Evolutionary conservation across 2,888 invertebrate species (phyloP), one percentile per base, ranked within the genome.

Genomic region (Apotomis betuletana): DNA sequence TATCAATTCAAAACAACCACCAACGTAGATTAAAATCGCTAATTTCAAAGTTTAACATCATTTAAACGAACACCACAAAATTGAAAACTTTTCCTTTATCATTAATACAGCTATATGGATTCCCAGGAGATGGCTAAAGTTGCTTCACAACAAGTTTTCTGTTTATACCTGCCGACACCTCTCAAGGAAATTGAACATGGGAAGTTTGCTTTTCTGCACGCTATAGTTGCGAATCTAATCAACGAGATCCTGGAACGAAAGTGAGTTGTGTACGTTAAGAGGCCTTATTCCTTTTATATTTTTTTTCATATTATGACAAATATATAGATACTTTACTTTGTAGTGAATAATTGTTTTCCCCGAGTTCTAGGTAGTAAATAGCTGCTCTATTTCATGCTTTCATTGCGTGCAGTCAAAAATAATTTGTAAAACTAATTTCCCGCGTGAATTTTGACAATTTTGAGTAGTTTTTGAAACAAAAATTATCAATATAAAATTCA

Each of bases 201-300:
- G 10, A 61, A 81, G 80, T 75, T 81, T 79, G 74, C 79, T 74
- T 75, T 65, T 76, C 79, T 78, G 76, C 74, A 78, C 76, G 77
- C 78, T 80, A 77, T 75, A 81, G 83, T 83, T 80, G 61, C 64
- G 74, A 84, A 85, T 78, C 79, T 79, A 85, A 87, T 87, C 85
- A 82, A 80, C 67, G 57, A 57, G 61, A 67, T 59, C 52, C 41
- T 65, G 52, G 46, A 63, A 49, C 69, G 51, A n/a, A 57, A 52
- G 69, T 51, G 55, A 44, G 57, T 52, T 63, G 63, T 77, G 69
- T 74, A 74, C 65, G 27, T 27, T 27, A 27, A 27, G 1, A 27
- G 27, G 27, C 27, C 27, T 27, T 74, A 71, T 69, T 72, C 52
- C 73, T 27, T 8, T 13, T 1, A 15, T 15, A 0, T 15, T 2